Conservation (phyloP, 92 coral and sea anemone genomes). For the Palythoa heliodiscus region DNA sequence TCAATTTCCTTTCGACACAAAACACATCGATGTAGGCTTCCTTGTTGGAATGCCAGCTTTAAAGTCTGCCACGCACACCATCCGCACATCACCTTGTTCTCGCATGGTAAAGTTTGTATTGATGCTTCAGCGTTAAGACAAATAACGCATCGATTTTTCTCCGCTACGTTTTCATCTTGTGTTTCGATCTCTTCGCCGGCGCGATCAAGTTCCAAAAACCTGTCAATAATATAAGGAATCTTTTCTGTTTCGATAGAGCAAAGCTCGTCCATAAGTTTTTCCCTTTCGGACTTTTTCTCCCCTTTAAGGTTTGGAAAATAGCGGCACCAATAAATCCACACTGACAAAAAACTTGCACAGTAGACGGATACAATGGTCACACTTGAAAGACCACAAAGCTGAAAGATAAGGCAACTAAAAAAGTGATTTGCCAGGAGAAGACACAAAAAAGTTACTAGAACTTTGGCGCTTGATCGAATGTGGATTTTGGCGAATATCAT, state of each 20-base stretch:
- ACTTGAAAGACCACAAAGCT: slow-evolving; percentile 56
- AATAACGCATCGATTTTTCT: slow-evolving; percentile 78
- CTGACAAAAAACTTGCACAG: slow-evolving; percentile 41
- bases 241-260: slow-evolving; percentile 81
- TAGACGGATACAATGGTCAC: slow-evolving; percentile 45
- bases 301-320: slow-evolving; percentile 33
- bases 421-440: slow-evolving; percentile 60
- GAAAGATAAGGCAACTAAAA: slow-evolving; percentile 56
- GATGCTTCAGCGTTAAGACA: slow-evolving; percentile 83
- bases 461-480: slow-evolving; percentile 16
- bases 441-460: slow-evolving; percentile 42
- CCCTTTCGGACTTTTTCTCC: slow-evolving; percentile 49
- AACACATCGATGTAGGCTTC: slow-evolving; percentile 82
- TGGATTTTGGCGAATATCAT: slow-evolving; percentile 28
- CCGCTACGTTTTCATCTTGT: slow-evolving; percentile 34
- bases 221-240: slow-evolving; percentile 86
- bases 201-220: slow-evolving; percentile 83
- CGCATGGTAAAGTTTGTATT: slow-evolving; percentile 86
- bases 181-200: slow-evolving; percentile 45
- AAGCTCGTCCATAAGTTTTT: slow-evolving; percentile 72
- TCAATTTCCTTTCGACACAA: slow-evolving; percentile 84
- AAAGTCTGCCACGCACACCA: slow-evolving; percentile 96
- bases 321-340: slow-evolving; percentile 63
- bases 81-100: slow-evolving; percentile 86
- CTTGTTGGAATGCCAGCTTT: slow-evolving; percentile 73